phyloP scores from a whole-genome alignment of 2,888 invertebrate species.

The Andrena camellia region DNA sequence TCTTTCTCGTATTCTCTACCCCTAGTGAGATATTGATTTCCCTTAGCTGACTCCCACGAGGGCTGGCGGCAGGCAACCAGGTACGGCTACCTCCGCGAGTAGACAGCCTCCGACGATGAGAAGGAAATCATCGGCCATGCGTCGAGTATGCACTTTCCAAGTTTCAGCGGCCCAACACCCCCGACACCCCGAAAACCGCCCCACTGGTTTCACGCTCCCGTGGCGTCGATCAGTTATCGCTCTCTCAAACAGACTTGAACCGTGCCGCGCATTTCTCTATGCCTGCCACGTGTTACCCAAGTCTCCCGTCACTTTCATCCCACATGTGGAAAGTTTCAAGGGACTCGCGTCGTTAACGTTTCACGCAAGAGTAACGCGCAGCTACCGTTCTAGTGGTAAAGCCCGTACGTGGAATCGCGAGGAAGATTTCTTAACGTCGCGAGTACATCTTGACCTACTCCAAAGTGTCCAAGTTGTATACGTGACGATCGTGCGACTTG shows the following conservation, averaged over 20 bases:
- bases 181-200: conserved; percentile 25
- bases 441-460: neutral
- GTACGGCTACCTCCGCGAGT: conserved; percentile 76
- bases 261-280: conserved; percentile 47
- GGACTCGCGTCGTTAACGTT: neutral
- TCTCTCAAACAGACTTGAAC: conserved; percentile 23
- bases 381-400: neutral
- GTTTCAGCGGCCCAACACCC: conserved; percentile 44
- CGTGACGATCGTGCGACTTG: neutral
- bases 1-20: conserved; percentile 77
- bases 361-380: neutral
- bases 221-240: conserved; percentile 33
- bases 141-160: conserved; percentile 55
- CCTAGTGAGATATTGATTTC: conserved; percentile 85
- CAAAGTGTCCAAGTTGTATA: neutral
- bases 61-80: conserved; percentile 78
- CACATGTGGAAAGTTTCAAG: conserved; percentile 8
- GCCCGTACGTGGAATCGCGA: neutral
- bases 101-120: conserved; percentile 76
- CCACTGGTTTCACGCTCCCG: conserved; percentile 20
- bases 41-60: conserved; percentile 85
- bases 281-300: conserved; percentile 66
- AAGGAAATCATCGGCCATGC: conserved; percentile 64
- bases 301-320: conserved; percentile 42
- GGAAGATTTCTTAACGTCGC: neutral